A percentile compares a stretch with the other conserved stretches of the same genome.
phyloP scores from a whole-genome alignment of 2,113 vertebrate genomes.

The Pagrus major region DNA sequence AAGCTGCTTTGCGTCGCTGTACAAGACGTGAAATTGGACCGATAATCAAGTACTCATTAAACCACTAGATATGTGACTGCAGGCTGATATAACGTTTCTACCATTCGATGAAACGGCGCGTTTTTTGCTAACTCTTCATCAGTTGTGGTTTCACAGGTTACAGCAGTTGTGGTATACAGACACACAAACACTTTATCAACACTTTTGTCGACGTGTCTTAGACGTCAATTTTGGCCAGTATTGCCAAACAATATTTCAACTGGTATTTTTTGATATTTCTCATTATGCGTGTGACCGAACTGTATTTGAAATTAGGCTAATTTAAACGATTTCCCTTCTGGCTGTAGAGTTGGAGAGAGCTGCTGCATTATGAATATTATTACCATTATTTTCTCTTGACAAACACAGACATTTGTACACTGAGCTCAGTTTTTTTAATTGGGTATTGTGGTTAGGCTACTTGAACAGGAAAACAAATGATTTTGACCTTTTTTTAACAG shows the following conservation, averaged over 20 bases:
- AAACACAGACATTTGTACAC: neutral
- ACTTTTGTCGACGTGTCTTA: neutral
- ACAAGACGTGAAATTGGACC: too few species aligned
- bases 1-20: accelerated
- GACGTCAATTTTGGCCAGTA: neutral
- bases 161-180: neutral
- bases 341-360: neutral
- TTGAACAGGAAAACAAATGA: constrained; percentile 15
- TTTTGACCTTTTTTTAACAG: constrained; percentile 30
- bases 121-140: neutral
- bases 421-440: neutral
- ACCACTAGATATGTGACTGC: neutral
- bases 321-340: neutral
- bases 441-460: neutral
- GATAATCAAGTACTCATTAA: neutral
- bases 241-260: accelerated
- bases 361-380: neutral
- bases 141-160: neutral
- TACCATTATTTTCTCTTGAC: neutral
- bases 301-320: too few species aligned
- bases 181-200: neutral
- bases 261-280: neutral
- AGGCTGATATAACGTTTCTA: constrained; percentile 16
- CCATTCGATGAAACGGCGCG: neutral
- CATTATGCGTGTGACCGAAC: neutral